phyloP scores from a whole-genome alignment of 1,140 invertebrate species.

The Diorhabda elongata region DNA sequence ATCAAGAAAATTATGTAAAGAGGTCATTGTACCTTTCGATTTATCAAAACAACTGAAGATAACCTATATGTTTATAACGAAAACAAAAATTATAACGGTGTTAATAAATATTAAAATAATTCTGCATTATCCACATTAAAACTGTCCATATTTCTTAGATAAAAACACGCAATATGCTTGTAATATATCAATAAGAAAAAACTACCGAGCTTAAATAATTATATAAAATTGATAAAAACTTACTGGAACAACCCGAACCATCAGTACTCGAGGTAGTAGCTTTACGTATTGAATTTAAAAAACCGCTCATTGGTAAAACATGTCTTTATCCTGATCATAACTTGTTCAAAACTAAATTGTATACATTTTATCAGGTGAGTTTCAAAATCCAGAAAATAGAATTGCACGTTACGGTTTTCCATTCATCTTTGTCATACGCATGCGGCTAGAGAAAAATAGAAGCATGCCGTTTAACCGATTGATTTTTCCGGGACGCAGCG shows the following conservation, averaged over 20 bases:
- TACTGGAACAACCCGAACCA: slow-evolving; percentile 27
- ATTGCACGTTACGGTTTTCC: background rate
- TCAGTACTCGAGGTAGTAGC: slow-evolving; percentile 33
- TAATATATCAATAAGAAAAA: background rate
- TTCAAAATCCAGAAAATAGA: slow-evolving; percentile 5
- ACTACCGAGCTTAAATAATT: background rate
- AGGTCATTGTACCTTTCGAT: background rate
- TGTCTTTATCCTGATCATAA: slow-evolving; percentile 21
- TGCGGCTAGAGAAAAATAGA: background rate
- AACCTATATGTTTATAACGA: background rate
- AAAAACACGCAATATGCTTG: background rate
- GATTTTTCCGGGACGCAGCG: background rate
- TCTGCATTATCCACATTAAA: too few species aligned
- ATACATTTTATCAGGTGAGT: slow-evolving; percentile 27
- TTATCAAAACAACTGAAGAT: slow-evolving; percentile 2
- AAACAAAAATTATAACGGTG: background rate
- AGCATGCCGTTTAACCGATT: background rate
- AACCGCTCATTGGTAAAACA: slow-evolving; percentile 41
- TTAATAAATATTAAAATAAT: too few species aligned
- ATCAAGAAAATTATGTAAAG: background rate
- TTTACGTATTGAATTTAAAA: slow-evolving; percentile 42
- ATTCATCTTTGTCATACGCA: slow-evolving; percentile 5
- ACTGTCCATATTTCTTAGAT: too few species aligned
- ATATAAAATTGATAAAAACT: slow-evolving; percentile 8
- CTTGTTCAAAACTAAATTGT: slow-evolving; percentile 25